A percentile compares a stretch with the other conserved stretches of the same genome.
phyloP scores from a whole-genome alignment of 1,140 invertebrate genomes.

The Drosophila lacteicornis region DNA sequence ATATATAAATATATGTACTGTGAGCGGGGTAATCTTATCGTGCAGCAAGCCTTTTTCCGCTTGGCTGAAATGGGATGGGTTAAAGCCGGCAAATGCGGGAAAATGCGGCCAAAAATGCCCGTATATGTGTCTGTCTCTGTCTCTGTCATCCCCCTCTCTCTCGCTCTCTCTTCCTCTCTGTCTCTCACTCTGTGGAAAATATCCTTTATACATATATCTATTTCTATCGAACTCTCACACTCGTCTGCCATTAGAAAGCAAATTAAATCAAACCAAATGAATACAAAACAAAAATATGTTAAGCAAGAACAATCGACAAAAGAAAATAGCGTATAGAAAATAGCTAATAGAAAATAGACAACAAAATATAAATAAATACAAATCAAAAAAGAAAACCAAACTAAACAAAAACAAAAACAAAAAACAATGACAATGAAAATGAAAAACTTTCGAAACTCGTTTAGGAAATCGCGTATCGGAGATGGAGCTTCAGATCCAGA shows the following conservation, averaged over 20 bases:
- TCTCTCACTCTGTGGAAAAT: slow-evolving; percentile 1
- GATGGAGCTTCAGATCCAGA: slow-evolving; percentile 84
- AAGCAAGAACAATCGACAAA: slow-evolving; percentile 22
- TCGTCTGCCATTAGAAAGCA: slow-evolving; percentile 34
- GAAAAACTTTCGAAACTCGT: slow-evolving; percentile 70
- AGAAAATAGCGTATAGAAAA: slow-evolving; percentile 5
- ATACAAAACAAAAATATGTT: slow-evolving; percentile 31
- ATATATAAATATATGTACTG: slow-evolving; percentile 8
- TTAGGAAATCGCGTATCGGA: slow-evolving; percentile 84
- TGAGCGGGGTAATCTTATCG: slow-evolving; percentile 67
- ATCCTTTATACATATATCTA: slow-evolving; percentile 14
- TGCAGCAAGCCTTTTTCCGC: slow-evolving; percentile 79
- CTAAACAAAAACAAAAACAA: slow-evolving; percentile 16
- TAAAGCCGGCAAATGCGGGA: slow-evolving; percentile 11
- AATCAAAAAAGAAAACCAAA: slow-evolving; percentile 23
- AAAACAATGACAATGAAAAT: slow-evolving; percentile 43
- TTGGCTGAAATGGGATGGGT: slow-evolving; percentile 34
- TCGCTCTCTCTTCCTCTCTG: background rate
- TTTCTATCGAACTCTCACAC: slow-evolving; percentile 41
- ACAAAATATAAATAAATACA: slow-evolving; percentile 12
- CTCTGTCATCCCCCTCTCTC: background rate
- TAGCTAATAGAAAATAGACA: slow-evolving; percentile 15
- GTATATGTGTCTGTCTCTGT: slow-evolving; percentile 3
- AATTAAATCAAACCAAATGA: slow-evolving; percentile 33
- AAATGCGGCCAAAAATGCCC: slow-evolving; percentile 41